Evolutionary conservation across 2,113 vertebrate species (phyloP).

Genomic region (Salvator merianae): DNA sequence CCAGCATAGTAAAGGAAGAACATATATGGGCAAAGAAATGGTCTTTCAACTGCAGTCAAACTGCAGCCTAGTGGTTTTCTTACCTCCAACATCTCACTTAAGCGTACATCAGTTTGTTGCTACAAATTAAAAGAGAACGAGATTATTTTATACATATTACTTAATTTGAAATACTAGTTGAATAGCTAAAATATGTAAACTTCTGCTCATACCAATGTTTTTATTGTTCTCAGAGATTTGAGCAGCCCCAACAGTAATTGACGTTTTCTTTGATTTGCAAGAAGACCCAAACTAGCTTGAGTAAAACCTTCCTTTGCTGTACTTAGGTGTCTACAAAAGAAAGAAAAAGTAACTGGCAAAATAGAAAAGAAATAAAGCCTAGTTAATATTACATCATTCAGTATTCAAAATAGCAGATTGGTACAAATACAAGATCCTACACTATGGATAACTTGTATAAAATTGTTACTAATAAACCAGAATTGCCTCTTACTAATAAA

Average conservation of each 20-base stretch:
- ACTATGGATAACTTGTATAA: background rate
- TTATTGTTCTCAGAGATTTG: slow-evolving; percentile 97
- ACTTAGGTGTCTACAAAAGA: slow-evolving; percentile 83
- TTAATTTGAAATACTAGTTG: slow-evolving; percentile 23
- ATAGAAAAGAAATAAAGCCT: background rate
- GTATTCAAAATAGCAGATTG: background rate
- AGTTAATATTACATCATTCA: background rate
- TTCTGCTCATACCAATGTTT: slow-evolving; percentile 87
- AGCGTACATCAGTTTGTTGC: slow-evolving; percentile 98
- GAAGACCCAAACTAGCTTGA: slow-evolving; percentile 92
- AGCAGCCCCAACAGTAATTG: slow-evolving; percentile 93
- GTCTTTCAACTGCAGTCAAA: slow-evolving; percentile 24
- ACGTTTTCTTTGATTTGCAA: slow-evolving; percentile 94
- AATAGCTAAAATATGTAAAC: slow-evolving; percentile 21
- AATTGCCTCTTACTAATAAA: background rate
- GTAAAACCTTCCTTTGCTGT: slow-evolving; percentile 95
- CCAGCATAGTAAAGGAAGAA: background rate
- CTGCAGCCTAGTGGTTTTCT: slow-evolving; percentile 41
- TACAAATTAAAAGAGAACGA: slow-evolving; percentile 54
- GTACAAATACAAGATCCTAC: background rate
- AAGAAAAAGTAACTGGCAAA: rapidly evolving
- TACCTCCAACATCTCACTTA: slow-evolving; percentile 99
- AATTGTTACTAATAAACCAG: background rate
- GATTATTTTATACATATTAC: background rate
- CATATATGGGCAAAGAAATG: background rate